Conservation (phyloP, 1,140 invertebrate genomes). For the Drosophila nannoptera region DNA sequence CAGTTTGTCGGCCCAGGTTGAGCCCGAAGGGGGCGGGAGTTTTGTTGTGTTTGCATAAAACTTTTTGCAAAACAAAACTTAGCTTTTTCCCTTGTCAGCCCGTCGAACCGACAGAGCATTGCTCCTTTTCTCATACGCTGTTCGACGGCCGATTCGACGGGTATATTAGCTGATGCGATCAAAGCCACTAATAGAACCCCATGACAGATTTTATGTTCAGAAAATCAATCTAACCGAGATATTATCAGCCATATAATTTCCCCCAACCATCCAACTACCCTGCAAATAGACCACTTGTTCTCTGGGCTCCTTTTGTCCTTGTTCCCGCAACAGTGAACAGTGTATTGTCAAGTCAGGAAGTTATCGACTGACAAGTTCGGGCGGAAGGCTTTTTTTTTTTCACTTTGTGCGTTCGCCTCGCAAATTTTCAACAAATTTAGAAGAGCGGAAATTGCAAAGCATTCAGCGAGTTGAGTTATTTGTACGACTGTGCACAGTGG, state of each 20-base stretch:
- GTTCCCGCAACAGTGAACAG: background rate
- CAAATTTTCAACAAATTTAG: slow-evolving; percentile 75
- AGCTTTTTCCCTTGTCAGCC: slow-evolving; percentile 32
- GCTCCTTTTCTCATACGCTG: slow-evolving; percentile 5
- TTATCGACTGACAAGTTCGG: background rate
- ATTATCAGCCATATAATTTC: no score
- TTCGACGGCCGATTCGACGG: background rate
- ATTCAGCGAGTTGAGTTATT: slow-evolving; percentile 76
- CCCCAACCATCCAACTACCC: no score
- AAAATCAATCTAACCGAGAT: no score
- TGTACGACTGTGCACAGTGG: slow-evolving; percentile 38
- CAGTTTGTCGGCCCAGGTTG: slow-evolving; percentile 38
- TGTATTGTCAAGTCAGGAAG: background rate
- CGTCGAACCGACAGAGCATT: slow-evolving; percentile 7
- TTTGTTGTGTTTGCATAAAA: slow-evolving; percentile 56
- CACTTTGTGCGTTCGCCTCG: slow-evolving; percentile 41
- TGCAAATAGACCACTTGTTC: no score
- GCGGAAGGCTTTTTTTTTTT: slow-evolving; percentile 18
- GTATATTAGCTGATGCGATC: background rate
- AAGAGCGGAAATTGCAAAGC: slow-evolving; percentile 77
- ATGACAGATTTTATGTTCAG: no score
- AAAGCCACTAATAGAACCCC: no score
- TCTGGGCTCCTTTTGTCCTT: no score
- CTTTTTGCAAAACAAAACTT: slow-evolving; percentile 51
- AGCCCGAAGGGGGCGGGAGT: slow-evolving; percentile 1